Percentiles rank a stretch among this genome's conserved stretches.
phyloP scores from a whole-genome alignment of 1,140 invertebrate species.

The Drosophila nikananu region DNA sequence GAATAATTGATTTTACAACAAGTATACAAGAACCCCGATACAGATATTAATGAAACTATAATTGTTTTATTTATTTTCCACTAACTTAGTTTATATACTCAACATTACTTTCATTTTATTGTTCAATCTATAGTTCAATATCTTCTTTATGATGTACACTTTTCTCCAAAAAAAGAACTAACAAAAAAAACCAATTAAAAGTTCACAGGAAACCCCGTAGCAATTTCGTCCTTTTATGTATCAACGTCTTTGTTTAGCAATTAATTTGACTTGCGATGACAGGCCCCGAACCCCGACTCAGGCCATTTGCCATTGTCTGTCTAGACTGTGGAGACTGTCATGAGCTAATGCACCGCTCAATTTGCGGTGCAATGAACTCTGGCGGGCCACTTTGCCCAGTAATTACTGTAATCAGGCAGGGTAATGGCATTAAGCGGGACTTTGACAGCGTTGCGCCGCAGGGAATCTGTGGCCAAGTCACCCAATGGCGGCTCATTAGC shows the following conservation, averaged over 20 bases:
- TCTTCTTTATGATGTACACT: not conserved
- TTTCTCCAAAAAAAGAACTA: not conserved
- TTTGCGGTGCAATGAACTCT: constrained; percentile 70
- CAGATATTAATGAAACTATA: not conserved
- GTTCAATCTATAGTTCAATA: not conserved
- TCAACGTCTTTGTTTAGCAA: constrained; percentile 55
- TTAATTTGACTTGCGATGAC: constrained; percentile 44
- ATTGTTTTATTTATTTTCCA: not conserved
- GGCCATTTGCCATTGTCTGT: constrained; percentile 50
- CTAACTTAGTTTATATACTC: not conserved
- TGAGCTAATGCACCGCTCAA: constrained; percentile 46
- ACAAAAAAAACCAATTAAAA: constrained; percentile 7
- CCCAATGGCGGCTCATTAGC: constrained; percentile 37
- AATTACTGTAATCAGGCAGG: constrained; percentile 51
- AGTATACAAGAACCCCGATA: not conserved
- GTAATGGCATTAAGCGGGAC: constrained; percentile 38
- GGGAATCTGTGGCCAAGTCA: constrained; percentile 21
- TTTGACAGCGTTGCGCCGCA: constrained; percentile 32
- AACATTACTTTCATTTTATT: not conserved
- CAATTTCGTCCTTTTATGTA: constrained; percentile 29
- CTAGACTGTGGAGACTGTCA: constrained; percentile 34
- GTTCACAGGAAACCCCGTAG: not conserved
- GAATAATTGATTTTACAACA: not conserved
- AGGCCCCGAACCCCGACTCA: not conserved
- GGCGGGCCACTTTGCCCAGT: constrained; percentile 42